These are phyloP conservation scores for Spheniscus humboldti DNA, from an alignment of 2,797 vertebrate genomes.

Conservation along the genomic window DNA sequence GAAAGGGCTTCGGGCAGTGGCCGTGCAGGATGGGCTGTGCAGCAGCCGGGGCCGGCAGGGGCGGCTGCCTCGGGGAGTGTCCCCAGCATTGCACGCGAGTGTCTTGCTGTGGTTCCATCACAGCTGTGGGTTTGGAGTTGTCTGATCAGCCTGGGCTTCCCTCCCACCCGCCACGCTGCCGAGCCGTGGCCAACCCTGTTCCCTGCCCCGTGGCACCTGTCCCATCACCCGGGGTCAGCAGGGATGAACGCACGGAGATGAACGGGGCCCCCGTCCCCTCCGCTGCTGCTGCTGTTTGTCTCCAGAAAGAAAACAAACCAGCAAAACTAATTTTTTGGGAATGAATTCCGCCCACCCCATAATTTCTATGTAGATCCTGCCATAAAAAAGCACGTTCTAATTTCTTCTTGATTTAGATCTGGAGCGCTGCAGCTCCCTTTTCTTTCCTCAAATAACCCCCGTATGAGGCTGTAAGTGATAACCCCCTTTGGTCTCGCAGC, in stretches of 20 bases:
- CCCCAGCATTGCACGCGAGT: accelerated
- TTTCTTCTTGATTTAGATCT: neutral
- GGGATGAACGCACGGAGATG: accelerated
- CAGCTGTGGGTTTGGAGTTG: neutral
- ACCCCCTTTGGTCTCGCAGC: neutral
- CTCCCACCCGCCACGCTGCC: accelerated
- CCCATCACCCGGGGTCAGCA: neutral
- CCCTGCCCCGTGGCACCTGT: accelerated
- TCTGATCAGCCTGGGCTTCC: too few relatives aligned
- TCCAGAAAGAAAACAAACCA: neutral
- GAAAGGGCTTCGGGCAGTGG: too few relatives aligned
- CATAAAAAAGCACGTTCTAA: neutral
- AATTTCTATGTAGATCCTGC: neutral
- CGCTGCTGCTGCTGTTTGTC: neutral
- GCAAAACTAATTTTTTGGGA: neutral
- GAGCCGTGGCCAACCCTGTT: neutral
- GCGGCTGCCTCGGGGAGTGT: neutral
- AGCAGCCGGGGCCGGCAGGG: neutral
- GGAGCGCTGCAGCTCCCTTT: neutral
- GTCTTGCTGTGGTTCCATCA: neutral
- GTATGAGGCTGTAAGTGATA: neutral
- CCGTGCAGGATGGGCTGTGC: accelerated
- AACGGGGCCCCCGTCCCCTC: too few relatives aligned
- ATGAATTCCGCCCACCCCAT: neutral
- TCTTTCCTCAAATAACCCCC: neutral